phyloP scores from a whole-genome alignment of 2,113 vertebrate species.

The Daboia siamensis region DNA sequence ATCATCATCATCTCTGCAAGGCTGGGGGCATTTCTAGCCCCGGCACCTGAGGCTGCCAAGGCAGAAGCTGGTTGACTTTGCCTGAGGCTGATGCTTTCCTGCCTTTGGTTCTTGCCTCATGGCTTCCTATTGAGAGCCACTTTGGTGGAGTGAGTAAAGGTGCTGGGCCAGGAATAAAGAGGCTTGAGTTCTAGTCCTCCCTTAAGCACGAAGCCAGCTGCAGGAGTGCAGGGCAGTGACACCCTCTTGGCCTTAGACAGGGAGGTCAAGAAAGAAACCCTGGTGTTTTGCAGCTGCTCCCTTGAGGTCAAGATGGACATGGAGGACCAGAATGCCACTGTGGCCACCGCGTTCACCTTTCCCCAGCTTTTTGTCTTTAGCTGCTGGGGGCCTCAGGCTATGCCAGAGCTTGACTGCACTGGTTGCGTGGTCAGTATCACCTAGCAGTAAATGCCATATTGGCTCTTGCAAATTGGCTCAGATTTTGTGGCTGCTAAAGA shows the following conservation, averaged over 20 bases:
- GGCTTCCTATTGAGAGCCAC: background rate
- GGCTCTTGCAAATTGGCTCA: no score
- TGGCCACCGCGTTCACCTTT: background rate
- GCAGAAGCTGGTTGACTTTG: background rate
- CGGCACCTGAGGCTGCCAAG: fast-evolving
- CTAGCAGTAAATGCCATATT: no score
- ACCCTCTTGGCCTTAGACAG: background rate
- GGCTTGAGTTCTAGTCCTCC: background rate
- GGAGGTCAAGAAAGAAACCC: background rate
- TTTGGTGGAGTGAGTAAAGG: background rate
- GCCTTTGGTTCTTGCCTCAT: background rate
- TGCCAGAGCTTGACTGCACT: background rate
- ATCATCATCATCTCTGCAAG: background rate
- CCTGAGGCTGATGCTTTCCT: background rate
- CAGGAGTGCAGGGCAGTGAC: background rate
- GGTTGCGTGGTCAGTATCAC: background rate
- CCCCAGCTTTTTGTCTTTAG: background rate
- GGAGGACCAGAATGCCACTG: background rate
- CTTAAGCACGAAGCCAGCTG: background rate
- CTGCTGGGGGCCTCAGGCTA: background rate
- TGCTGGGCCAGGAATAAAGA: background rate
- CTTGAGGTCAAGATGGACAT: background rate
- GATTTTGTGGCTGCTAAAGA: no score
- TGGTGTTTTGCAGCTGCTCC: background rate
- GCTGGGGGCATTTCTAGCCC: background rate